Evolutionary conservation across 2,888 invertebrate genomes (phyloP).

Genomic region (Lepidochitona cinerea): DNA sequence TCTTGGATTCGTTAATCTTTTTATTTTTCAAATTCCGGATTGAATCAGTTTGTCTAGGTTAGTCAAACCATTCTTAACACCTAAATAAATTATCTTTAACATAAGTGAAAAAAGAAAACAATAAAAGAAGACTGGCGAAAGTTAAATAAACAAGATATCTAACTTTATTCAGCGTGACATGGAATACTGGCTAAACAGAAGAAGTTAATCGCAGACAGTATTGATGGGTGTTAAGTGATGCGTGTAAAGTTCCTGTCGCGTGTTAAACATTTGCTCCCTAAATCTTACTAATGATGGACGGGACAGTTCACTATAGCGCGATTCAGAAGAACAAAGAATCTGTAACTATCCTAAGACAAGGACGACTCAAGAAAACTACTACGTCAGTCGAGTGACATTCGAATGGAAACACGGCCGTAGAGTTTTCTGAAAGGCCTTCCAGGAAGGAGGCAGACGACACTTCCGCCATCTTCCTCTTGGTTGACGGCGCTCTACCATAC

Average conservation of each 20-base stretch:
- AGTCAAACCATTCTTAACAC: too few species aligned
- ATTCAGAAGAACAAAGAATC: background rate
- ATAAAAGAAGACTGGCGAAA: too few species aligned
- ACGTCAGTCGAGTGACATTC: background rate
- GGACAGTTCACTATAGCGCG: background rate
- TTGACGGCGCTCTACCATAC: background rate
- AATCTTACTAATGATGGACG: background rate
- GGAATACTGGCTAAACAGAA: too few species aligned
- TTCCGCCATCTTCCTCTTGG: background rate
- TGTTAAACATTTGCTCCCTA: background rate
- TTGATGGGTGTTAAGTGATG: too few species aligned
- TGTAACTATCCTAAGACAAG: background rate
- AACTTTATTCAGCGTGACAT: too few species aligned
- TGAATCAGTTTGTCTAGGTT: too few species aligned
- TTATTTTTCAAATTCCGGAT: too few species aligned
- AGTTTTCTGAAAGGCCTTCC: background rate
- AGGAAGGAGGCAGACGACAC: background rate
- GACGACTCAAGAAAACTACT: background rate
- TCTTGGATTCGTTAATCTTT: too few species aligned
- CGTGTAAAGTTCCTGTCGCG: slow-evolving; percentile 2
- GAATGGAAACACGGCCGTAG: background rate
- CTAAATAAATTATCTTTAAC: too few species aligned
- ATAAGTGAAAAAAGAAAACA: too few species aligned
- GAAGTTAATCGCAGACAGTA: too few species aligned
- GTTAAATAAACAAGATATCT: too few species aligned